A percentile compares a stretch with the other conserved stretches of the same genome.
Evolutionary conservation across 2,888 invertebrate species (phyloP).

Genomic region (Troides aeacus): DNA sequence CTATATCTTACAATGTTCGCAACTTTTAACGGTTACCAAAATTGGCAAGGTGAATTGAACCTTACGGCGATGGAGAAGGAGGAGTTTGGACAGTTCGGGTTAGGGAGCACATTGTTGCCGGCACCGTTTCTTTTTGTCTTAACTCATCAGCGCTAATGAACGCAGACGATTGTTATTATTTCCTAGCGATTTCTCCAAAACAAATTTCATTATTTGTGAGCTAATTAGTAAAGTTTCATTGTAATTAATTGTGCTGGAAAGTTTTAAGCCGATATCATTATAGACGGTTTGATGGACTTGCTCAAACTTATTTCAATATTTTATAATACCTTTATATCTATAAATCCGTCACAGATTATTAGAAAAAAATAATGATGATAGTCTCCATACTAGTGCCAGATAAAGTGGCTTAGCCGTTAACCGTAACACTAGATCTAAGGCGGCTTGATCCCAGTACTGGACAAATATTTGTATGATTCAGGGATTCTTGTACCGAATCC

Average conservation of each 20-base stretch:
- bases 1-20: conserved; percentile 2
- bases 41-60: conserved; percentile 4
- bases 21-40: conserved; percentile 2
- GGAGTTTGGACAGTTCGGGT: conserved; percentile 16
- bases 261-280: no score
- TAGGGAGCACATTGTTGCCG: conserved; percentile 7
- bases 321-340: no score
- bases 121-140: background rate
- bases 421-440: background rate
- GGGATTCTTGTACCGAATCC: background rate
- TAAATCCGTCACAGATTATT: no score
- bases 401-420: background rate
- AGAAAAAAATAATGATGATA: background rate
- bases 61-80: background rate
- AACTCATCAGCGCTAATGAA: conserved; percentile 1
- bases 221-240: no score
- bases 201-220: no score
- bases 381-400: background rate
- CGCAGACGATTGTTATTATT: background rate
- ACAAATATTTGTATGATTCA: background rate
- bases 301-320: no score
- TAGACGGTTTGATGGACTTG: no score
- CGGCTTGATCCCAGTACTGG: background rate
- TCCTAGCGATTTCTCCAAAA: no score
- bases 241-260: no score